phyloP scores from a whole-genome alignment of 2,888 invertebrate species.

The Thumatha senex region DNA sequence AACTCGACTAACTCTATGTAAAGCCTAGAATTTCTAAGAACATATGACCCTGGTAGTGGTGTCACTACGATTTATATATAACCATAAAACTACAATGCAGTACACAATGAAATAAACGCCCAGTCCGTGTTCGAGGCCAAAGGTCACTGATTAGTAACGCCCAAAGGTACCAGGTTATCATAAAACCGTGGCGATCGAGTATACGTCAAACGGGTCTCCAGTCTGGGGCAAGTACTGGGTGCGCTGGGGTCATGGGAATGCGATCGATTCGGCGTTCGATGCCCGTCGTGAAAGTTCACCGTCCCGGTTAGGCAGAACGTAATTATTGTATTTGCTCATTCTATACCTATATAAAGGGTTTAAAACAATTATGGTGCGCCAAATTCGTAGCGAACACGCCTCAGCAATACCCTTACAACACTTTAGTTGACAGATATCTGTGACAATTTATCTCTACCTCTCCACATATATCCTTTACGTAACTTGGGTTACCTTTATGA shows the following conservation, averaged over 20 bases:
- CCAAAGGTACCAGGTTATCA: conserved; percentile 33
- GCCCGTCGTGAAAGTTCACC: conserved; percentile 45
- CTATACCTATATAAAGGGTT: conserved; percentile 9
- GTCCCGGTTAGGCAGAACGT: conserved; percentile 41
- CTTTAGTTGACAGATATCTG: background rate
- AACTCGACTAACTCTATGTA: too few relatives aligned
- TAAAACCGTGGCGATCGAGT: conserved; percentile 25
- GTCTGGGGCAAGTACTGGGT: conserved; percentile 21
- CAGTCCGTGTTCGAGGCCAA: conserved; percentile 15
- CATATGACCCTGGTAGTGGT: too few relatives aligned
- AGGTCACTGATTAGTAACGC: conserved; percentile 31
- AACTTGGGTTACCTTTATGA: too few relatives aligned
- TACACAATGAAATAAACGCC: conserved; percentile 15
- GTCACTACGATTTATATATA: too few relatives aligned
- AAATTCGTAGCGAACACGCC: conserved; percentile 1
- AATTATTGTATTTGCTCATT: conserved; percentile 29
- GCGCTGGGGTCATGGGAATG: conserved; percentile 44
- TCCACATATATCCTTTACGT: too few relatives aligned
- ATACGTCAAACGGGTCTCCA: conserved; percentile 16
- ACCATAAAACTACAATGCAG: too few relatives aligned
- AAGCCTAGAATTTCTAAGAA: too few relatives aligned
- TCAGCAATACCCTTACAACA: background rate
- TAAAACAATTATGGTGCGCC: conserved; percentile 13
- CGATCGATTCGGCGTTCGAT: conserved; percentile 25
- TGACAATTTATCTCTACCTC: too few relatives aligned